Evolutionary conservation across 2,797 vertebrate genomes (phyloP).

Genomic region (Artibeus lituratus): DNA sequence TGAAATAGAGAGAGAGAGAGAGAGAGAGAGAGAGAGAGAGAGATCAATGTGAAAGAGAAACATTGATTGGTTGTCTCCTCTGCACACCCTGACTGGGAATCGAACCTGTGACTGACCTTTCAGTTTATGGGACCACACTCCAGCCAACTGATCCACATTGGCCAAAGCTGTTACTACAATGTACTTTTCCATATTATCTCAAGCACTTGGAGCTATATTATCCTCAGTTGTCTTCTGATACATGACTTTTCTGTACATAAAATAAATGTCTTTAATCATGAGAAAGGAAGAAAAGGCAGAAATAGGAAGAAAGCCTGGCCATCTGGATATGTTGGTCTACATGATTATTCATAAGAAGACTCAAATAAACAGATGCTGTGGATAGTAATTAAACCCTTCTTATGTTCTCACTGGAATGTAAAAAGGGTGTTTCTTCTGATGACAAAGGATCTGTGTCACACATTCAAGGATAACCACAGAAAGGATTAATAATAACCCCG

Average conservation of each 20-base stretch:
- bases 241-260: conserved; percentile 16
- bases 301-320: conserved; percentile 31
- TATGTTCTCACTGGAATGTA: conserved; percentile 75
- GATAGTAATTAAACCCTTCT: conserved; percentile 76
- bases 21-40: too few species aligned
- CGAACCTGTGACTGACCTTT: not conserved
- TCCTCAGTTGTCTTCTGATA: not conserved
- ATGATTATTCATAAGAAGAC: conserved; percentile 63
- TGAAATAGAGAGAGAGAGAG: too few species aligned
- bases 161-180: not conserved
- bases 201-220: not conserved
- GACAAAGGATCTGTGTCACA: conserved; percentile 69
- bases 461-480: conserved; percentile 77
- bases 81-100: not conserved
- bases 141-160: not conserved
- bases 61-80: not conserved
- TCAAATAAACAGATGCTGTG: conserved; percentile 72
- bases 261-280: conserved; percentile 14
- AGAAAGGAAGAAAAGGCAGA: conserved; percentile 23
- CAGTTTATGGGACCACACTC: not conserved
- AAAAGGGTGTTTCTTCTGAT: conserved; percentile 72
- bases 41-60: not conserved
- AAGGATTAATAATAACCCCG: conserved; percentile 73
- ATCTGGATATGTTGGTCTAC: conserved; percentile 50
- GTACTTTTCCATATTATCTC: not conserved